Evolutionary conservation across 2,888 invertebrate species (phyloP).

Genomic region (Chrysina gloriosa): DNA sequence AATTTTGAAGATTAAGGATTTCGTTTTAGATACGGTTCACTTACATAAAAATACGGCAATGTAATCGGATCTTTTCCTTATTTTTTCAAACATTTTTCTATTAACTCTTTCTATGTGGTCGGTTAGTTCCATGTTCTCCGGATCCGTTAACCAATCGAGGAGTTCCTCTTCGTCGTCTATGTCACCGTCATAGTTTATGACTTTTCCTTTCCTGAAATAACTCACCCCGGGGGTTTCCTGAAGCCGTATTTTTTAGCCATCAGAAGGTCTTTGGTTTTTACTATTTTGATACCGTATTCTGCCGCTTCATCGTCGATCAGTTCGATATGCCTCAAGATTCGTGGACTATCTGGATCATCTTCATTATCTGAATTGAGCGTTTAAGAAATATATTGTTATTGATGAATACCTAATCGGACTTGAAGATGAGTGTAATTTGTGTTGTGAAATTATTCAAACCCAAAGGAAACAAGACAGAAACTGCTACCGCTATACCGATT

Average conservation of each 20-base stretch:
- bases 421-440: no score
- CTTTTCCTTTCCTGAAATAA: constrained; percentile 89
- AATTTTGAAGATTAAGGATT: no score
- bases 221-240: constrained; percentile 91
- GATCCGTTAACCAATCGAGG: constrained; percentile 92
- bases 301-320: constrained; percentile 91
- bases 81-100: constrained; percentile 92
- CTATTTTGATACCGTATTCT: constrained; percentile 91
- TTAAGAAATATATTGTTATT: neutral
- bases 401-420: neutral
- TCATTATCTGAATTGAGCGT: constrained; percentile 74
- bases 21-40: no score
- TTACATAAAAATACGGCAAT: constrained; percentile 94
- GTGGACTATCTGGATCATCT: constrained; percentile 83
- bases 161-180: constrained; percentile 91
- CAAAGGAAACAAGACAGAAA: no score
- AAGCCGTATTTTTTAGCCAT: constrained; percentile 96
- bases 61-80: constrained; percentile 88
- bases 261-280: constrained; percentile 86
- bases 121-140: constrained; percentile 93
- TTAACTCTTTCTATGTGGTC: constrained; percentile 94
- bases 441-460: no score
- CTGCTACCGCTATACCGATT: no score
- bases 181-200: constrained; percentile 92
- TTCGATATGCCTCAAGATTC: constrained; percentile 86